These are phyloP conservation scores for Lacerta agilis DNA, from an alignment of 2,797 vertebrate species.

Conservation along the genomic window DNA sequence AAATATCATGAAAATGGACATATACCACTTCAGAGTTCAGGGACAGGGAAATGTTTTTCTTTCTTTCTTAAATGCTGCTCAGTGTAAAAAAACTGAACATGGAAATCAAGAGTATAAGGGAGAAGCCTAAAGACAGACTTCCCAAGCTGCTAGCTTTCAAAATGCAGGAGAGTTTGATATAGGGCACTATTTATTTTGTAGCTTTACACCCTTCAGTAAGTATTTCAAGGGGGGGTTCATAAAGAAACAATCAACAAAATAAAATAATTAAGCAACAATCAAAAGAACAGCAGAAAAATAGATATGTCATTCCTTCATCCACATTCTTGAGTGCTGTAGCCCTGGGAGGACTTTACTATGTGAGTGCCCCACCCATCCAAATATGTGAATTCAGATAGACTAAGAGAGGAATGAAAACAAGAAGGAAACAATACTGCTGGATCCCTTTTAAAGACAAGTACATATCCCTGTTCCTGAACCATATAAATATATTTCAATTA, in stretches of 20 bases:
- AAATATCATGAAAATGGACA: background rate
- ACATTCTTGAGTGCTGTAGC: background rate
- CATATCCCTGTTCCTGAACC: background rate
- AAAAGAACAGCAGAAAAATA: background rate
- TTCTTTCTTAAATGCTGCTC: background rate
- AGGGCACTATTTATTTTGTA: background rate
- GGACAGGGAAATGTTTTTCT: too few relatives aligned
- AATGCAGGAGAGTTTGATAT: background rate
- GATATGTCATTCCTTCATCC: background rate
- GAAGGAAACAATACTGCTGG: background rate
- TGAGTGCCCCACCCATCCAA: background rate
- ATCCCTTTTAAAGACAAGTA: background rate
- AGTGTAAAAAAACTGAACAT: background rate
- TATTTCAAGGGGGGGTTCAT: background rate
- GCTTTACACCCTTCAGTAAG: background rate
- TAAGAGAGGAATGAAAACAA: background rate
- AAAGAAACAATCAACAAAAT: background rate
- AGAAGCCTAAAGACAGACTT: background rate
- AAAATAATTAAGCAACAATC: background rate
- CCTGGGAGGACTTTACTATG: background rate
- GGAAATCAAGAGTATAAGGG: background rate
- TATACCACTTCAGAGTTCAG: background rate
- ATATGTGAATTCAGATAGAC: background rate
- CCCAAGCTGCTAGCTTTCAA: background rate
- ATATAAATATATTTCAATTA: background rate